Conservation (phyloP, 37 sponge, comb jelly and placozoan genomes). For the Spongilla lacustris region DNA sequence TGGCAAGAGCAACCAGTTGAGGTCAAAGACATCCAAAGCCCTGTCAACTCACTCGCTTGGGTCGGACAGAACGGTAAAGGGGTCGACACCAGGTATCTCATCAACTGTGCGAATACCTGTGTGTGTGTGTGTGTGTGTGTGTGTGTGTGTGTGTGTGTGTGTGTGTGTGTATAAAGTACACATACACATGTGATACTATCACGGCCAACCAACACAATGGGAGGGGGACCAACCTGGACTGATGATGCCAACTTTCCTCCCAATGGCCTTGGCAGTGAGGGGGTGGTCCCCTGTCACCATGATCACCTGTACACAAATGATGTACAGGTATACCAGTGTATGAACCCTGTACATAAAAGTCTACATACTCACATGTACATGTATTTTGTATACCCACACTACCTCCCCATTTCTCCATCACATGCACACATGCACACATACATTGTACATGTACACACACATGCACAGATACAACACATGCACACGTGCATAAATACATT, state of each 20-base stretch:
- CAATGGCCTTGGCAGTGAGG: slow-evolving; percentile 96
- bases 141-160: neutral
- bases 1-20: neutral
- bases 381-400: neutral
- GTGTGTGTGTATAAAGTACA: too few species aligned
- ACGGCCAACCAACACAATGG: too few species aligned
- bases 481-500: neutral
- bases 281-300: slow-evolving; percentile 99
- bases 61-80: neutral
- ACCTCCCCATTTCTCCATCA: neutral
- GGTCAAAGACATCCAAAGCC: neutral
- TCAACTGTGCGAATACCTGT: neutral
- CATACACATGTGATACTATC: too few species aligned
- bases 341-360: too few species aligned
- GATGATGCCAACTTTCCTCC: slow-evolving; percentile 92
- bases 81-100: neutral
- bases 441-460: too few species aligned
- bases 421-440: neutral
- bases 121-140: neutral
- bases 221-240: slow-evolving; percentile 57
- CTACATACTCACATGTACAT: too few species aligned
- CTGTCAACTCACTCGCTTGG: neutral
- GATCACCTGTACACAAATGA: slow-evolving; percentile 50
- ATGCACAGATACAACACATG: neutral
- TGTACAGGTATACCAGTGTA: too few species aligned